Percentiles rank a stretch among this genome's conserved stretches.
These are phyloP conservation scores for Formicarius rufipectus DNA, from an alignment of 2,113 vertebrate genomes.

Conservation along the genomic window DNA sequence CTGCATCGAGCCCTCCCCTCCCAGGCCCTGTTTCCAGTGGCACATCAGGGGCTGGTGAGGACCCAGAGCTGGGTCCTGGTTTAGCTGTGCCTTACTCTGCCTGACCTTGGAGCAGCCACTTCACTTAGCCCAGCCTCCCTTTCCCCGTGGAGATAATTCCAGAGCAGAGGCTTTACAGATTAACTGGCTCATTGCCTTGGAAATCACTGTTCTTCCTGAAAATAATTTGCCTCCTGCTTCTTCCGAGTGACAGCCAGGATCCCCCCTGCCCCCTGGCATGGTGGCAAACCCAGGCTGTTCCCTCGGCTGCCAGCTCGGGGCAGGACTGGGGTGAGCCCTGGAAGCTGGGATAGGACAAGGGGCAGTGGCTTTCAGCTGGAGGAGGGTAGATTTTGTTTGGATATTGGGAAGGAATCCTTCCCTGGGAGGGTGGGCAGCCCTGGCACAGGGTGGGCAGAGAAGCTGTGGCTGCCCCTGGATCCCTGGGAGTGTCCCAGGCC, in stretches of 20 bases:
- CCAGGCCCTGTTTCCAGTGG: not conserved
- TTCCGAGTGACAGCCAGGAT: not conserved
- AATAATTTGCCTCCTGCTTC: not conserved
- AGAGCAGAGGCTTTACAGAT: not conserved
- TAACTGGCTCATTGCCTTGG: not conserved
- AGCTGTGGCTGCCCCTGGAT: not conserved
- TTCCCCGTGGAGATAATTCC: not conserved
- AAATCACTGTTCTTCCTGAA: not conserved
- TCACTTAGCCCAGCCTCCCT: not conserved
- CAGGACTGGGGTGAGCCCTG: accelerated
- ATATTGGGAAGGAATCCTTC: not conserved
- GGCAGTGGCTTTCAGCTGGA: not conserved
- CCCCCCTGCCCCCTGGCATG: not conserved
- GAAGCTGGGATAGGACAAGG: no score
- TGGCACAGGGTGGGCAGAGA: not conserved
- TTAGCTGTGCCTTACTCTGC: not conserved
- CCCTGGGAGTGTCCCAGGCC: not conserved
- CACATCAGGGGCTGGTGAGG: accelerated
- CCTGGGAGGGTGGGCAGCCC: not conserved
- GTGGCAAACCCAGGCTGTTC: not conserved
- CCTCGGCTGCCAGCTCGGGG: not conserved
- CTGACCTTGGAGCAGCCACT: not conserved
- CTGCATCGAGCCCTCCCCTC: no score
- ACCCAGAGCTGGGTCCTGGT: not conserved
- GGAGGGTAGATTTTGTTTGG: accelerated